phyloP scores from a whole-genome alignment of 2,113 vertebrate genomes.

The Oncorhynchus tshawytscha region DNA sequence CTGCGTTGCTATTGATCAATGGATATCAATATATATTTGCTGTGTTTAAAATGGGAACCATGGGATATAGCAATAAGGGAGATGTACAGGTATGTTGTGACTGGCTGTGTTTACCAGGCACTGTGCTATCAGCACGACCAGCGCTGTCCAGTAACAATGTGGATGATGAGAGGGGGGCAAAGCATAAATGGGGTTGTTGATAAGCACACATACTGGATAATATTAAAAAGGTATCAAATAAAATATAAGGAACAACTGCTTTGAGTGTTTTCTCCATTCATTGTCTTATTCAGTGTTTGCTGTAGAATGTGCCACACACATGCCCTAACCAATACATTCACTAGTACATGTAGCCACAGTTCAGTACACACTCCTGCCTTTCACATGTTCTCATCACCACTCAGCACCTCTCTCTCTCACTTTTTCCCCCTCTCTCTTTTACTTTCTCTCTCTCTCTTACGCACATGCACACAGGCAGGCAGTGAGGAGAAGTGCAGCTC shows the following conservation, averaged over 20 bases:
- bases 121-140: not conserved
- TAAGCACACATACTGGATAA: constrained; percentile 78
- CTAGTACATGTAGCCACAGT: too few relatives aligned
- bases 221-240: constrained; percentile 71
- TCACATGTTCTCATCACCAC: not conserved
- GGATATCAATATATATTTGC: constrained; percentile 64
- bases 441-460: constrained; percentile 1
- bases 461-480: constrained; percentile 17
- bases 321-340: not conserved
- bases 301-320: not conserved
- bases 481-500: constrained; percentile 52
- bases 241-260: constrained; percentile 59
- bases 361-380: not conserved
- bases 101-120: constrained; percentile 16
- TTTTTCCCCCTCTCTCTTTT: not conserved
- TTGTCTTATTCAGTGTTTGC: not conserved
- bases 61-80: constrained; percentile 74
- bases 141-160: constrained; percentile 28
- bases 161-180: constrained; percentile 29
- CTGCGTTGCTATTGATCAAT: constrained; percentile 65
- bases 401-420: constrained; percentile 3
- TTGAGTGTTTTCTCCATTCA: constrained; percentile 19
- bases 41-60: constrained; percentile 61
- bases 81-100: constrained; percentile 55
- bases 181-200: constrained; percentile 55